Evolutionary conservation across 2,888 invertebrate species (phyloP).

Genomic region (Lepidochrysops patricia): DNA sequence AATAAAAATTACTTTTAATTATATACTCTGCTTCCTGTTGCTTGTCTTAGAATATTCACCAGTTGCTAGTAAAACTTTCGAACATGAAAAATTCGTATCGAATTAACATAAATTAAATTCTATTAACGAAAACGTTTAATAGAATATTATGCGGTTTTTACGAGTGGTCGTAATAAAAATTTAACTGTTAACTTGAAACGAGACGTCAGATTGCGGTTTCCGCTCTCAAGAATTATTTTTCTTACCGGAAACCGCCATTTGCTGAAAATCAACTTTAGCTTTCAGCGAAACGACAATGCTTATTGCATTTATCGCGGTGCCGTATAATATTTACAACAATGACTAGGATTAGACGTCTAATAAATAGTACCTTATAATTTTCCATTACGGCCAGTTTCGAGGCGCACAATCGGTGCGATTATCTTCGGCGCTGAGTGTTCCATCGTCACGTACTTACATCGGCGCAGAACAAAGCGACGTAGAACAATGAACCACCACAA

Average conservation of each 20-base stretch:
- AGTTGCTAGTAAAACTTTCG: background rate
- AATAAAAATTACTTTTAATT: conserved; percentile 14
- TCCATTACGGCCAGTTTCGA: conserved; percentile 55
- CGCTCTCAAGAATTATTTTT: background rate
- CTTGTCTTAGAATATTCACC: conserved; percentile 2
- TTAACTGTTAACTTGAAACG: background rate
- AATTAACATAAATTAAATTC: conserved; percentile 4
- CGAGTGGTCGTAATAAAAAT: background rate
- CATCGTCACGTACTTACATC: conserved; percentile 60
- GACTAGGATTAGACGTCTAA: conserved; percentile 68
- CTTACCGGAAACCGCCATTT: no score
- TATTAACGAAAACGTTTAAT: background rate
- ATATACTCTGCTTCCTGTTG: conserved; percentile 8
- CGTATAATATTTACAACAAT: conserved; percentile 44
- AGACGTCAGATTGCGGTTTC: background rate
- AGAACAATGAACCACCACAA: conserved; percentile 66
- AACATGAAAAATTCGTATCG: conserved; percentile 5
- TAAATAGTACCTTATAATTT: conserved; percentile 68
- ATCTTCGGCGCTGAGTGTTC: conserved; percentile 54
- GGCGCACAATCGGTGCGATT: conserved; percentile 60
- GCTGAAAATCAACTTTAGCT: no score
- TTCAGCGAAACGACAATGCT: background rate
- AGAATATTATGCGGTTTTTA: background rate
- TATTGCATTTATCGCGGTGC: background rate
- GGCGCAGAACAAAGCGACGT: conserved; percentile 59